These are phyloP conservation scores for Bagarius yarrelli DNA, from an alignment of 2,113 vertebrate species.

Conservation along the genomic window DNA sequence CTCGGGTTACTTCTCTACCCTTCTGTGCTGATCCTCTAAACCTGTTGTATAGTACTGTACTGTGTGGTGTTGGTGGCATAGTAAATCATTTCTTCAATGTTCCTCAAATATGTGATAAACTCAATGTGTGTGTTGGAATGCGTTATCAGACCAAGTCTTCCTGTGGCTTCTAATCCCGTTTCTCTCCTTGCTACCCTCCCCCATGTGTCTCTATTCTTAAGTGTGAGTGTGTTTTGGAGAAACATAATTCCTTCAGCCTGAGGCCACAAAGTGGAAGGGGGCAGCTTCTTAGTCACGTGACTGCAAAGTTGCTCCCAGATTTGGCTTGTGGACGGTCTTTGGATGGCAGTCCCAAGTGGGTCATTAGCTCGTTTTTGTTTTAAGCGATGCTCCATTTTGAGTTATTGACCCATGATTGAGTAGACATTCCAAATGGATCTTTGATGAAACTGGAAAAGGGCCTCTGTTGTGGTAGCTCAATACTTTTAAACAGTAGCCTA, in stretches of 20 bases:
- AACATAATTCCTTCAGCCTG: conserved; percentile 10
- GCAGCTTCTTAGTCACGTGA: conserved; percentile 24
- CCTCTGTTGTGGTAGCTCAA: not conserved
- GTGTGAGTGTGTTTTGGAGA: conserved; percentile 11
- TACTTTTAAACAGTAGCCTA: not conserved
- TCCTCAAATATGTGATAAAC: conserved; percentile 1
- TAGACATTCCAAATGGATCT: not conserved
- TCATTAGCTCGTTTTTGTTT: conserved; percentile 11
- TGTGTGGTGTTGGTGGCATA: not conserved
- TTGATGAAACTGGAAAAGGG: not conserved
- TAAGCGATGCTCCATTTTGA: conserved; percentile 12
- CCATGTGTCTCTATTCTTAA: conserved; percentile 11
- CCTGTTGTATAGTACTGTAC: not conserved
- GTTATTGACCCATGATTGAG: conserved; percentile 5
- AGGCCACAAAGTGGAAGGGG: conserved; percentile 27
- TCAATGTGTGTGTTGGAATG: conserved; percentile 46
- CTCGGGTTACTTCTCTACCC: not conserved
- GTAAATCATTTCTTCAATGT: conserved; percentile 13
- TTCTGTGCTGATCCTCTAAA: not conserved
- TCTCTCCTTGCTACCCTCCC: conserved; percentile 31
- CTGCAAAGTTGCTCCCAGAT: conserved; percentile 22
- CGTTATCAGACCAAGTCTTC: conserved; percentile 54
- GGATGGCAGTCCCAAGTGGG: conserved; percentile 18
- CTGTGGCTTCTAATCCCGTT: conserved; percentile 50
- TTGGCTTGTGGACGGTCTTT: conserved; percentile 37